Conservation (phyloP, 2,113 vertebrate genomes). For the Melanerpes aurifrons region DNA sequence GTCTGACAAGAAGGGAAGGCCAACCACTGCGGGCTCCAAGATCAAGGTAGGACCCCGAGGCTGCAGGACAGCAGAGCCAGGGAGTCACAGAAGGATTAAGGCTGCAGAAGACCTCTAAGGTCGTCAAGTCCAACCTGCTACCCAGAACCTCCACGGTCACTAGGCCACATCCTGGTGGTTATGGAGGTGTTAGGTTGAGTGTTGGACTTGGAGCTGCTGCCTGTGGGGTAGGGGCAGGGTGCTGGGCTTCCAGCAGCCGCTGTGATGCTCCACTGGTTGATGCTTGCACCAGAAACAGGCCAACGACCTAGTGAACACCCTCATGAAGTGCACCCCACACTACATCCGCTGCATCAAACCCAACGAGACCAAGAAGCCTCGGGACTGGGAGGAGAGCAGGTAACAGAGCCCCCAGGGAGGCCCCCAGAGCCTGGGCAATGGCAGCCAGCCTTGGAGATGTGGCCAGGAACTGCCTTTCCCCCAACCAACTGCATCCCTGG, state of each 20-base stretch:
- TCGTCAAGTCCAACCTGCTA: too few relatives aligned
- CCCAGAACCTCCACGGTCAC: too few relatives aligned
- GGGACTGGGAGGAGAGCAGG: conserved; percentile 98
- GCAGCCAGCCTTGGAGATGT: fast-evolving
- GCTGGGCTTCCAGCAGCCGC: background rate
- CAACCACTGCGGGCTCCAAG: conserved; percentile 89
- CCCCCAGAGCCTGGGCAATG: background rate
- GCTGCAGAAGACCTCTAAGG: too few relatives aligned
- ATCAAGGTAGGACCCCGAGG: conserved; percentile 85
- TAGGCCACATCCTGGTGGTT: too few relatives aligned
- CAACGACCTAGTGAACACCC: conserved; percentile 91
- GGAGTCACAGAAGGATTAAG: too few relatives aligned
- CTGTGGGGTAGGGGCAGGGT: background rate
- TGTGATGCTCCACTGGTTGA: background rate
- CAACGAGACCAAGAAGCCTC: conserved; percentile 94
- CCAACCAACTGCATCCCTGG: background rate
- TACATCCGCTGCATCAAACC: conserved; percentile 99
- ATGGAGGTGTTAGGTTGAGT: too few relatives aligned
- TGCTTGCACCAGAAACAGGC: conserved; percentile 88
- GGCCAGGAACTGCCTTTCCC: background rate
- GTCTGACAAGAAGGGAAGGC: conserved; percentile 91
- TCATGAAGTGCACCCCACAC: conserved; percentile 96
- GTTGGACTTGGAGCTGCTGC: background rate
- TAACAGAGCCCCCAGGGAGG: conserved; percentile 17
- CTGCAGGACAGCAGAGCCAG: background rate